Conservation (phyloP, 2,113 vertebrate species). For the Sigmodon hispidus region DNA sequence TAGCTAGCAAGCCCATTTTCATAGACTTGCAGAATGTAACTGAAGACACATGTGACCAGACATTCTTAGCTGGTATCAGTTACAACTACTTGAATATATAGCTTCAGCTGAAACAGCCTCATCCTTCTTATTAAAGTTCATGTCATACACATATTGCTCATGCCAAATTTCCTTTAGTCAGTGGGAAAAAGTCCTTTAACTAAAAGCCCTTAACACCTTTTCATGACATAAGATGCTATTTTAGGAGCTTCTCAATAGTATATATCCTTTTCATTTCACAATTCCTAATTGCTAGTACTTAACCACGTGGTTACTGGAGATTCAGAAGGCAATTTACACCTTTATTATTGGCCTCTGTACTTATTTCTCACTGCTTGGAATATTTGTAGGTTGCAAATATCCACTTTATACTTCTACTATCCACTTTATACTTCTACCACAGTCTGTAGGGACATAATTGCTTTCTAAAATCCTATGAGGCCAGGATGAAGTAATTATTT, state of each 20-base stretch:
- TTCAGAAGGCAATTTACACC: neutral
- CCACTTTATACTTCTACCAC: neutral
- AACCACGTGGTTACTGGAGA: neutral
- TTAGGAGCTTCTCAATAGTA: conserved; percentile 37
- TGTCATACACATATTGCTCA: conserved; percentile 18
- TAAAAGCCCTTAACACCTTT: conserved; percentile 68
- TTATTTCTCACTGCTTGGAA: neutral
- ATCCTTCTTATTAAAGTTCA: conserved; percentile 70
- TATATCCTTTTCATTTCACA: conserved; percentile 23
- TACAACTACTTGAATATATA: neutral
- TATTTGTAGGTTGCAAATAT: neutral
- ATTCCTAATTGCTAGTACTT: neutral
- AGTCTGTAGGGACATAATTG: neutral
- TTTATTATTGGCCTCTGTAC: neutral
- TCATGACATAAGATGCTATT: conserved; percentile 62
- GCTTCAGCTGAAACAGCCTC: conserved; percentile 52
- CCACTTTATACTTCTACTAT: neutral
- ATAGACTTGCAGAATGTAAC: conserved; percentile 39
- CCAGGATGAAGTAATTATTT: neutral
- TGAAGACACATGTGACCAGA: neutral
- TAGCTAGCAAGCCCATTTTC: neutral
- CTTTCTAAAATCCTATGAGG: neutral
- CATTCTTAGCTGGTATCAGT: conserved; percentile 24
- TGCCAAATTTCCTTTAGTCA: conserved; percentile 57
- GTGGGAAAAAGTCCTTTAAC: conserved; percentile 56